Conservation (phyloP, 2,888 invertebrate species). For the Drosophila prolongata region DNA sequence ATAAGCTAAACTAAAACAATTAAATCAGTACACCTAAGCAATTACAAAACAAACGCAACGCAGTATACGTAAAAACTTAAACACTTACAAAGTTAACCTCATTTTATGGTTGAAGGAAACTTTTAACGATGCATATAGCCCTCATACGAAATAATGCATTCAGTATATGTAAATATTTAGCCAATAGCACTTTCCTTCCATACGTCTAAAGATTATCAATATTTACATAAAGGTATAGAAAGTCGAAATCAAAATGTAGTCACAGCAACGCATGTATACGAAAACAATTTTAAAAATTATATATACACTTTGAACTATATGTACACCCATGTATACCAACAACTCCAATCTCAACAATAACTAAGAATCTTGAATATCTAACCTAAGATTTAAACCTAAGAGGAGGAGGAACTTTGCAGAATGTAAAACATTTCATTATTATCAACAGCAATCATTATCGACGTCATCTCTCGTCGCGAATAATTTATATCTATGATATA, state of each 20-base stretch:
- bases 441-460: constrained; percentile 12
- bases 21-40: constrained; percentile 55
- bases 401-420: constrained; percentile 15
- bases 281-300: constrained; percentile 33
- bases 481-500: constrained; percentile 28
- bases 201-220: constrained; percentile 34
- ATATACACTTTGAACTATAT: constrained; percentile 33
- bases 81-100: constrained; percentile 49
- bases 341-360: constrained; percentile 40
- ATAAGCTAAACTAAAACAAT: constrained; percentile 24
- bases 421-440: constrained; percentile 50
- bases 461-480: constrained; percentile 1
- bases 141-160: constrained; percentile 34
- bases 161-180: constrained; percentile 61
- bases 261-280: constrained; percentile 74
- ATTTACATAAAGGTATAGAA: constrained; percentile 19
- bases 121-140: constrained; percentile 12
- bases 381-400: constrained; percentile 49
- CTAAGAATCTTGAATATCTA: constrained; percentile 29
- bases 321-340: constrained; percentile 37
- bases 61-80: constrained; percentile 78
- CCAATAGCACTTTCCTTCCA: constrained; percentile 68
- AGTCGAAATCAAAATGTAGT: constrained; percentile 66
- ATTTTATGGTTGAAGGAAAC: constrained; percentile 36
- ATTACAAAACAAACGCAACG: constrained; percentile 68